Evolutionary conservation across 2,113 vertebrate genomes (phyloP), one percentile per base, ranked within the genome.

Genomic region (Rhinoptilus africanus): DNA sequence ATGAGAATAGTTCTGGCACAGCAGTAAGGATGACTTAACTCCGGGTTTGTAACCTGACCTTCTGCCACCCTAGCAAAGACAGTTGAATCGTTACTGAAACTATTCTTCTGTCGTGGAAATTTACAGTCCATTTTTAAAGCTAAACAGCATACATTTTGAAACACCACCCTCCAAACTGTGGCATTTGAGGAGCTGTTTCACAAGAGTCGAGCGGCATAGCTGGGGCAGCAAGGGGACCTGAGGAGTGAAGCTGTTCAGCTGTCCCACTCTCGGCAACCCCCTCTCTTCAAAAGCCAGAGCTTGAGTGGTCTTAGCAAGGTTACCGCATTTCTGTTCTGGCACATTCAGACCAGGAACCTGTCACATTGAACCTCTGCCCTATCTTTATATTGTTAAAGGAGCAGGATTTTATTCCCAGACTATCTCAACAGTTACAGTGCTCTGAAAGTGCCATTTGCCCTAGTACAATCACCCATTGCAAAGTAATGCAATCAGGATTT

Each of bases 171-270:
- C 32, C 37, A 83, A 43, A 71, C 13, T 28, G n/a, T 68, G 71
- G 21, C 53, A 37, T 48, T 48, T 56, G 51, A 66, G 54, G 23
- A 79, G 12, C 22, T 15, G 7, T 79, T 93, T 85, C 48, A 27
- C 22, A 48, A 12, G 30, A 37, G 5, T 10, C 2, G 0, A 76
- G 8, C 14, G 10, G 3, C 39, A 50, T 2, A 41, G 30, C 1
- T 43, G 62, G 71, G 53, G 35, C 30, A 82, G 39, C 1, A 9
- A 63, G 10, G 5, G 39, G 10, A 73, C 6, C 34, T 26, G 24
- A 85, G 54, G 12, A 83, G 14, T 1, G 2, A 76, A 69, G 32
- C 2, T 35, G 10, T 79, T 57, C n/a, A 62, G 17, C 32, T 77
- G 24, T 32, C 37, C n/a, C 13, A 3, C 24, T 37, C 39, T 27